Evolutionary conservation across 2,113 vertebrate genomes (phyloP).

Genomic region (Danio rerio): DNA sequence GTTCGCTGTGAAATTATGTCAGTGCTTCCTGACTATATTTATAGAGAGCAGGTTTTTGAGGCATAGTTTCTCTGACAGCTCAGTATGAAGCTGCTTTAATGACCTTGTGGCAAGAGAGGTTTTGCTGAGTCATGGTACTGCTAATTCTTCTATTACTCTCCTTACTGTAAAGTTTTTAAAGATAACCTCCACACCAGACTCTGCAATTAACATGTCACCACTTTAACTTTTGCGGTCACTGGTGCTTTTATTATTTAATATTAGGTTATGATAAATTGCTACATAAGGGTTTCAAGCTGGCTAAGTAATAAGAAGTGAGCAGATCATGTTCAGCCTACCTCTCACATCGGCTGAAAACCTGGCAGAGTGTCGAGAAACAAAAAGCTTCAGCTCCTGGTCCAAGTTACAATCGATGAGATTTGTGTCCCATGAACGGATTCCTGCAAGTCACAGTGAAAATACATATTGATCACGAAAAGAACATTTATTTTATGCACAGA

Average conservation of each 20-base stretch:
- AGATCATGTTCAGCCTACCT: constrained; percentile 80
- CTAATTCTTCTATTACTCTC: background rate
- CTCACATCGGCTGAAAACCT: constrained; percentile 94
- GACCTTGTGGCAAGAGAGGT: background rate
- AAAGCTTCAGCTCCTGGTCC: constrained; percentile 97
- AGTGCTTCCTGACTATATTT: background rate
- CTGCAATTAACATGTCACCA: too few relatives aligned
- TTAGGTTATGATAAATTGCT: constrained; percentile 6
- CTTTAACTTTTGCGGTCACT: too few relatives aligned
- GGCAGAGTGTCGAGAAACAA: constrained; percentile 96
- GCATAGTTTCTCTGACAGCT: background rate
- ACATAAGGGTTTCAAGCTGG: background rate
- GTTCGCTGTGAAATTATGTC: background rate
- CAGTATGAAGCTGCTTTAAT: background rate
- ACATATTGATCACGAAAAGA: background rate
- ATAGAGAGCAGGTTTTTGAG: background rate
- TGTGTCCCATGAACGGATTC: constrained; percentile 97
- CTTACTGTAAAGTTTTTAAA: background rate
- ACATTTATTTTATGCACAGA: background rate
- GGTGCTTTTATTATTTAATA: constrained; percentile 30
- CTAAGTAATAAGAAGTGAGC: background rate
- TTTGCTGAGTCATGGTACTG: constrained; percentile 16
- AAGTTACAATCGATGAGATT: constrained; percentile 94
- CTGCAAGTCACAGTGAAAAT: constrained; percentile 70
- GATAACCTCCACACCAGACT: too few relatives aligned